Base-by-base conservation (phyloP, 2,888 invertebrate species). In the Lasioglossum pauxillum region DNA sequence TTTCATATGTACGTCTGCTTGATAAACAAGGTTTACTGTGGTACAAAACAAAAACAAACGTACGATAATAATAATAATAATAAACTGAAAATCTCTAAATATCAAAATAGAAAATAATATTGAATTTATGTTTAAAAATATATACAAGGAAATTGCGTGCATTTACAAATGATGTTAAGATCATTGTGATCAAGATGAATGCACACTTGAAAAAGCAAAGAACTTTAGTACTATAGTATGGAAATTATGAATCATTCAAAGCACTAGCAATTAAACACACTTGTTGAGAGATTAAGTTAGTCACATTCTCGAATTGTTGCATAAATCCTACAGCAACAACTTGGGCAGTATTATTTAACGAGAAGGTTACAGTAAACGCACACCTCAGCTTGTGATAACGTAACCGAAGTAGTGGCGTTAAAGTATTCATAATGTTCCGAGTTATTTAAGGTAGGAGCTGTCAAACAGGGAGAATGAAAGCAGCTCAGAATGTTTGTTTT, bases 401-500 rank as follows among this genome's bases (percentile, higher is more conserved):
- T 60, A 75, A 82, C 44, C 57, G n/a, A 38, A 44, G 27, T 49
- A 73, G 72, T 71, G 31, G 78, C 27, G 67, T 49, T 72, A 53
- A 41, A 44, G 27, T 79, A 44, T 69, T 75, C 82, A 84, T 84
- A 87, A 75, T 82, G 75, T 78, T 80, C 85, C 46, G 77, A 79
- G 73, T 82, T 80, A 88, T 75, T 83, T 82, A 75, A 75, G 72
- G 69, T 67, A 82, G 76, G 83, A 92, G 84, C 91, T 93, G 91
- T 93, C 91, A 92, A 92, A 91, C 87, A 80, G 79, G 75, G 81
- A 86, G 89, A 87, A 89, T 69, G 83, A 83, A 80, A 83, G 84
- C 88, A 88, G 83, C 82, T 83, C 76, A 83, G 80, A 89, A 85
- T 85, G 89, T 92, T 91, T 92, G 88, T 92, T 90, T 90, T 88